Conservation (phyloP, 1,140 invertebrate genomes). For the Bombus balteatus region DNA sequence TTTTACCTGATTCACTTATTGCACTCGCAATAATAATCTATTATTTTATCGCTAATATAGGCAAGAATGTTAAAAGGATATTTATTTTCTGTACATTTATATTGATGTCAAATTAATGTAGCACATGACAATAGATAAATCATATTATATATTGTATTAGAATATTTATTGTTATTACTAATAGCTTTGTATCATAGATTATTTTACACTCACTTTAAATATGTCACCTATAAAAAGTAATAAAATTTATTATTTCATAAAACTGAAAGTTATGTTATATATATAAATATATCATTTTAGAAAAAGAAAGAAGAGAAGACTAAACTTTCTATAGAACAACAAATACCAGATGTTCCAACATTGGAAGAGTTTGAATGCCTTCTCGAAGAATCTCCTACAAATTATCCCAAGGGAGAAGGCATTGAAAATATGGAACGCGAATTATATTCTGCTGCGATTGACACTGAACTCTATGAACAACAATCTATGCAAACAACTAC, state of each 20-base stretch:
- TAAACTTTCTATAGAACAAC: constrained; percentile 68
- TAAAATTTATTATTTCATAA: not conserved
- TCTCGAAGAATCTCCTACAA: constrained; percentile 78
- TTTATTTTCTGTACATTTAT: not conserved
- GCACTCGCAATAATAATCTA: not conserved
- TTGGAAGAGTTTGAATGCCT: constrained; percentile 81
- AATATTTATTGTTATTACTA: not conserved
- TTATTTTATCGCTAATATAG: not conserved
- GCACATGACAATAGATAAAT: not conserved
- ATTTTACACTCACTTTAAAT: not conserved
- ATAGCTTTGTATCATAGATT: not conserved
- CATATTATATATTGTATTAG: not conserved
- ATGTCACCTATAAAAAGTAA: not conserved
- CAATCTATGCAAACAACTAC: constrained; percentile 58
- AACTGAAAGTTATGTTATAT: not conserved
- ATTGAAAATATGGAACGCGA: constrained; percentile 82
- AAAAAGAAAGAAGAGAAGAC: constrained; percentile 76
- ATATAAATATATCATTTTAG: constrained; percentile 54
- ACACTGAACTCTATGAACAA: constrained; percentile 77
- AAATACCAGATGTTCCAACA: constrained; percentile 80
- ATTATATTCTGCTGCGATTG: constrained; percentile 80
- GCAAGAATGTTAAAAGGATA: too few relatives aligned
- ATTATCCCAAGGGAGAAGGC: constrained; percentile 79
- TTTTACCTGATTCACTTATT: not conserved
- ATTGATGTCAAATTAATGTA: not conserved